Base-by-base conservation (phyloP, 2,113 vertebrate species). In the Dolichotis patagonum region DNA sequence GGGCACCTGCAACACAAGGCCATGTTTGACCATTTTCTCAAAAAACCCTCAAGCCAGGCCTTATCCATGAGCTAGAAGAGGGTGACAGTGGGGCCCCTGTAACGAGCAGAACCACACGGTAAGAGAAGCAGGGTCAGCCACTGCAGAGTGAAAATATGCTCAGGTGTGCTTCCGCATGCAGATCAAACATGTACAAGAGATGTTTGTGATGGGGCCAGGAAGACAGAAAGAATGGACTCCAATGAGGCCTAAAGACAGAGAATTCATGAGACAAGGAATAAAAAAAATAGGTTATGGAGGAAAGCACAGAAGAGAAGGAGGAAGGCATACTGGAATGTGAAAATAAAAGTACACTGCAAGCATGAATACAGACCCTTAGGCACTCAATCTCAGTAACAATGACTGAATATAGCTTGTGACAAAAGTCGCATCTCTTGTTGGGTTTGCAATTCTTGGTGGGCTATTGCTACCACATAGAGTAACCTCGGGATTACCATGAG, bases 1-100 rank as follows among this genome's bases (percentile, higher is more conserved):
- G 85, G 1, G 98, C 96, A 97, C 97, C 99, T 99, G 96, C 35
- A 96, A 98, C 7, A 98, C 81, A 98, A 81, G 97, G 49, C 5
- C 35, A 65, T 84, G 43, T 65, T n/a, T 52, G 41, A 43, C 54
- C 9, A 28, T 46, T 89, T 90, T 92, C 73, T 46, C 52, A 75
- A 20, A 77, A 92, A 73, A 82, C 14, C 52, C 78, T 82, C 7
- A 38, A 49, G 30, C 43, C 30, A 52, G 2, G 2, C 20, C 24
- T 92, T 56, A 35, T 20, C 35, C 19, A 24, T 8, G 75, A 62
- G 69, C 43, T 41, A 75, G 35, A 88, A 26, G 30, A 38, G 14
- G 16, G 28, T 60, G 91, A n/a, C 8, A 35, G 20, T 3, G 24
- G 26, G 41, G 30, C 32, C 19, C 17, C 3, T 26, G 30, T 30